A percentile compares a stretch with the other conserved stretches of the same genome.
Evolutionary conservation across 2,888 invertebrate genomes (phyloP).

Genomic region (Caenorhabditis sp.): DNA sequence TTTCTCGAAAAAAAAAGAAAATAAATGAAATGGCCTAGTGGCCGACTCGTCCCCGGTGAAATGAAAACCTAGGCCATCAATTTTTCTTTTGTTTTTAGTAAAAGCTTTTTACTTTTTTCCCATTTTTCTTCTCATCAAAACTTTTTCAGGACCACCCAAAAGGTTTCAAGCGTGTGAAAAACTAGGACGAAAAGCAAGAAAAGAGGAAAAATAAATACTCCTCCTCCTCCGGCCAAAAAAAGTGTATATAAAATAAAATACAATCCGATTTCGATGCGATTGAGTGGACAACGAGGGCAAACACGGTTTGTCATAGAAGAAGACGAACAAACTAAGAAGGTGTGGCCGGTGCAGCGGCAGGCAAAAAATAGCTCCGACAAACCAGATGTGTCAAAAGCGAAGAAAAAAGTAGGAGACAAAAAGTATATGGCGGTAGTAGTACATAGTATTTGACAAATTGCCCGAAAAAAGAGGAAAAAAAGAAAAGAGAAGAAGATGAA

Average conservation of each 20-base stretch:
- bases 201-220: not conserved
- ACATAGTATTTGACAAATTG: not conserved
- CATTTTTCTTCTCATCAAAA: not conserved
- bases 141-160: not conserved
- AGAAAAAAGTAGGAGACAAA: not conserved
- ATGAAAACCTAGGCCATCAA: not conserved
- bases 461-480: not conserved
- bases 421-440: not conserved
- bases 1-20: not conserved
- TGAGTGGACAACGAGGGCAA: slow-evolving; percentile 2
- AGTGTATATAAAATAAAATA: not conserved
- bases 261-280: slow-evolving; percentile 7
- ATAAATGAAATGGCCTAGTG: not conserved
- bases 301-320: not conserved
- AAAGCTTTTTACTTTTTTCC: not conserved
- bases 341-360: not conserved
- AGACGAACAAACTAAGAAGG: not conserved
- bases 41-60: not conserved
- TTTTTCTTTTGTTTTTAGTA: not conserved
- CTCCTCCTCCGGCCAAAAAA: not conserved
- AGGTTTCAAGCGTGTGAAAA: not conserved
- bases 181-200: not conserved
- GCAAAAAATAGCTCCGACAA: not conserved
- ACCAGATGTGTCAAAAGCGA: not conserved
- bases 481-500: not conserved